phyloP scores from a whole-genome alignment of 2,888 invertebrate species.

The Kuschelorhynchus macadamiae region DNA sequence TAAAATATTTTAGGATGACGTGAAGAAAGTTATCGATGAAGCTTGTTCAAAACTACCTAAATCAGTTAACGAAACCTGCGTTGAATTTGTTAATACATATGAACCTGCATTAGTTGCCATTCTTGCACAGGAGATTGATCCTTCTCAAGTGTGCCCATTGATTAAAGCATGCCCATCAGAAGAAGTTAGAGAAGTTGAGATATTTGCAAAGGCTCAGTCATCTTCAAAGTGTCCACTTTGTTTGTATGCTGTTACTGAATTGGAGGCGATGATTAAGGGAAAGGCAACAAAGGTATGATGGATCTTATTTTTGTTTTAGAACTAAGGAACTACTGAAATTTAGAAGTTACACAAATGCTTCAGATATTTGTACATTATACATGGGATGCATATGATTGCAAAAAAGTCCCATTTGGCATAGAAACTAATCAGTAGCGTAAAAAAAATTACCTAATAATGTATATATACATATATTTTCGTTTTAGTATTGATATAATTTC shows the following conservation, averaged over 20 bases:
- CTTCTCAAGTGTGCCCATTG: conserved; percentile 81
- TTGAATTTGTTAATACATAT: conserved; percentile 83
- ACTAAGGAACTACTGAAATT: too few relatives aligned
- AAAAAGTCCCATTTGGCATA: too few relatives aligned
- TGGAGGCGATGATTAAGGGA: conserved; percentile 80
- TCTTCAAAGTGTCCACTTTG: conserved; percentile 87
- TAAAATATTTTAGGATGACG: conserved; percentile 76
- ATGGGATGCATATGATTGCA: too few relatives aligned
- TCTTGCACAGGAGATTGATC: conserved; percentile 84
- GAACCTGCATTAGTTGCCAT: conserved; percentile 85
- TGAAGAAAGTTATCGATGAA: conserved; percentile 77
- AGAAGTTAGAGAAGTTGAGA: conserved; percentile 70
- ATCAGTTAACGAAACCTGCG: conserved; percentile 76
- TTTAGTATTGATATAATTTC: too few relatives aligned
- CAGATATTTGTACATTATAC: too few relatives aligned
- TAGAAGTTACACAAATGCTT: too few relatives aligned
- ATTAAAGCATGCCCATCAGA: conserved; percentile 74
- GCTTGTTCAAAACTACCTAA: conserved; percentile 80
- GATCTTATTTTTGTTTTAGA: too few relatives aligned
- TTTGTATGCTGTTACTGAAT: conserved; percentile 83
- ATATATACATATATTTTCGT: too few relatives aligned
- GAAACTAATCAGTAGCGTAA: too few relatives aligned
- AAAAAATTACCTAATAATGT: too few relatives aligned
- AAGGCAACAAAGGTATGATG: conserved; percentile 82
- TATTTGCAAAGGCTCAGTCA: conserved; percentile 71